These are phyloP conservation scores for Drosophila nebulosa DNA, from an alignment of 1,140 invertebrate species.

Conservation along the genomic window DNA sequence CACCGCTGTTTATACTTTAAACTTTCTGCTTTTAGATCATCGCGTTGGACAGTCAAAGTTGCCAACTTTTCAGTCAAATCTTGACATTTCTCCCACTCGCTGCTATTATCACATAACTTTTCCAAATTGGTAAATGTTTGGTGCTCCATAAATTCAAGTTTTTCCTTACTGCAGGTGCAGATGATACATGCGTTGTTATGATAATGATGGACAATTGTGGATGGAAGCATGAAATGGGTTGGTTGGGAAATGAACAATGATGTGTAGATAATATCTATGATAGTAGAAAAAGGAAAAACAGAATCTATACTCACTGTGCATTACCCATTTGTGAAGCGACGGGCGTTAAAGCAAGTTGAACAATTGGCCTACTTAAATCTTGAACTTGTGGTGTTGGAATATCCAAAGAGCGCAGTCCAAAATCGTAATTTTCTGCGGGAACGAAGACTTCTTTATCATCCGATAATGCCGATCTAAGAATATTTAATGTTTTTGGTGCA, in stretches of 20 bases:
- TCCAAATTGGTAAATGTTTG: constrained; percentile 63
- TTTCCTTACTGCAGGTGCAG: constrained; percentile 33
- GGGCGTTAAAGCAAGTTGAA: constrained; percentile 39
- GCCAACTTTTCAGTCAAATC: constrained; percentile 38
- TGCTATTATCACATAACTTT: constrained; percentile 35
- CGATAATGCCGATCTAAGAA: constrained; percentile 19
- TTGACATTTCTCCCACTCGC: constrained; percentile 36
- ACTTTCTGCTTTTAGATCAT: constrained; percentile 47
- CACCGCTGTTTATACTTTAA: constrained; percentile 42
- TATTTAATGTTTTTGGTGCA: constrained; percentile 47
- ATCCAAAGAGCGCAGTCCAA: constrained; percentile 11
- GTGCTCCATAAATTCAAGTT: constrained; percentile 49
- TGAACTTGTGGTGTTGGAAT: not conserved
- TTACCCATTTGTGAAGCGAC: constrained; percentile 8
- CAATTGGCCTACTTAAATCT: constrained; percentile 7
- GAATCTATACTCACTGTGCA: constrained; percentile 34
- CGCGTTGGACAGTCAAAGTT: constrained; percentile 26
- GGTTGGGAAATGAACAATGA: constrained; percentile 1
- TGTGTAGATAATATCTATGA: not conserved
- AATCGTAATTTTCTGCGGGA: constrained; percentile 25
- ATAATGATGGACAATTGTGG: not conserved
- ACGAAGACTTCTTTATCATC: constrained; percentile 26
- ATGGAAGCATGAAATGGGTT: not conserved
- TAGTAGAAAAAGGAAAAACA: not conserved
- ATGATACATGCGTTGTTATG: constrained; percentile 1